A percentile compares a stretch with the other conserved stretches of the same genome.
Conservation (phyloP, 2,888 invertebrate species). For the Lasioglossum vierecki region DNA sequence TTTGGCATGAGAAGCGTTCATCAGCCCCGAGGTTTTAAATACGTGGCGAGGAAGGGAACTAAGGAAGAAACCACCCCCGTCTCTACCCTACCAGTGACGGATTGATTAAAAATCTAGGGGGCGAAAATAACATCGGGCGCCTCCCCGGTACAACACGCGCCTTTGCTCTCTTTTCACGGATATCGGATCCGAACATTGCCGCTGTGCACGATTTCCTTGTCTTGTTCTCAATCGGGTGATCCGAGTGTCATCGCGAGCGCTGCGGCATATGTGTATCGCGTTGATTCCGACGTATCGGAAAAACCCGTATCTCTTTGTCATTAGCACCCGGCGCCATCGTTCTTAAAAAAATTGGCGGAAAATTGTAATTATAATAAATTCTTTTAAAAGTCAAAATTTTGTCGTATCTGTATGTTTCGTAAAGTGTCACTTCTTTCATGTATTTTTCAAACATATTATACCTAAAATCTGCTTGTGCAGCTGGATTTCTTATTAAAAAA, state of each 20-base stretch:
- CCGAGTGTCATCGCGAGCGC: not conserved
- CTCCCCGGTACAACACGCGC: constrained; percentile 50
- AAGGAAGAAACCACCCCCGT: constrained; percentile 79
- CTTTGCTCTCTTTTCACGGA: constrained; percentile 33
- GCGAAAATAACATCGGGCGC: constrained; percentile 79
- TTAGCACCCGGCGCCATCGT: not conserved
- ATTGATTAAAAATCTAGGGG: constrained; percentile 84
- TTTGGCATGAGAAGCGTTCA: constrained; percentile 84
- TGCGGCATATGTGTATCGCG: not conserved
- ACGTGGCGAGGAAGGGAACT: constrained; percentile 83
- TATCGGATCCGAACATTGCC: not conserved
- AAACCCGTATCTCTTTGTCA: not conserved
- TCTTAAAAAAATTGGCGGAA: not conserved
- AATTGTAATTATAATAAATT: not conserved
- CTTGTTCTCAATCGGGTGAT: not conserved
- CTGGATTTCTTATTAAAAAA: not conserved
- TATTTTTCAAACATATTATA: not conserved
- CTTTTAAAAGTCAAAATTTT: not conserved
- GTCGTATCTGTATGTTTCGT: no score
- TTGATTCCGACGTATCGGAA: not conserved
- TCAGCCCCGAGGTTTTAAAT: constrained; percentile 84
- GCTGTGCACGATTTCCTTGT: not conserved
- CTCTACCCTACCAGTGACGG: constrained; percentile 82
- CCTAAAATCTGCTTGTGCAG: not conserved
- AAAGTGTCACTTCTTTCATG: not conserved